Conservation (phyloP, 2,888 invertebrate genomes). For the Catocala sponsa region DNA sequence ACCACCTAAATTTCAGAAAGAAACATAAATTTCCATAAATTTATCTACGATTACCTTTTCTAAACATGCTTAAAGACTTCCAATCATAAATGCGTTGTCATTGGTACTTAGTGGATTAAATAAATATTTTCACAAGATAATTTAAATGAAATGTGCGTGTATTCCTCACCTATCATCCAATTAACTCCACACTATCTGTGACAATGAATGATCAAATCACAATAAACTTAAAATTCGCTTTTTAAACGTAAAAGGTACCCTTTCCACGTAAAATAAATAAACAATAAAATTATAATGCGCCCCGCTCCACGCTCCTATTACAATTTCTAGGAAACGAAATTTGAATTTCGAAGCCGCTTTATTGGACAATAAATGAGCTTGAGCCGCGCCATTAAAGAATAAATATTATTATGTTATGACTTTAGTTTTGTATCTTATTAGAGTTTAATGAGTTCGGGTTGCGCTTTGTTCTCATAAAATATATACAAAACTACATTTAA, state of each 20-base stretch:
- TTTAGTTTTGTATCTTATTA: slow-evolving; percentile 55
- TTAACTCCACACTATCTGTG: not conserved
- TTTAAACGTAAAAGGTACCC: slow-evolving; percentile 37
- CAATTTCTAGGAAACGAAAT: slow-evolving; percentile 65
- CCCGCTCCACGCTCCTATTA: slow-evolving; percentile 64
- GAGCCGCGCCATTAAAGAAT: slow-evolving; percentile 58
- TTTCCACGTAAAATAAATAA: slow-evolving; percentile 64
- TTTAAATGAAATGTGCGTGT: not conserved
- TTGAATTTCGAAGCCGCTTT: slow-evolving; percentile 63
- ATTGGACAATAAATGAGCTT: slow-evolving; percentile 62
- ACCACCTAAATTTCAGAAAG: too few species aligned
- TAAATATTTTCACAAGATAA: not conserved
- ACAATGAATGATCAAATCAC: slow-evolving; percentile 26
- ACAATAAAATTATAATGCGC: slow-evolving; percentile 52
- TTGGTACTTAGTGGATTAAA: too few species aligned
- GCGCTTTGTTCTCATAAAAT: slow-evolving; percentile 32
- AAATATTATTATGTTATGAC: slow-evolving; percentile 63
- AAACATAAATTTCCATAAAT: too few species aligned
- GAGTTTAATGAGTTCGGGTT: slow-evolving; percentile 44
- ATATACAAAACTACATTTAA: not conserved
- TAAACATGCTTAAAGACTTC: too few species aligned
- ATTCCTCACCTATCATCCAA: not conserved
- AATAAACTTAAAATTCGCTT: slow-evolving; percentile 8
- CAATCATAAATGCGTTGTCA: too few species aligned
- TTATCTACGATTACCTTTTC: too few species aligned